Evolutionary conservation across 2,797 vertebrate species (phyloP), one percentile per base, ranked within the genome.

Genomic region (Epinephelus malabaricus): DNA sequence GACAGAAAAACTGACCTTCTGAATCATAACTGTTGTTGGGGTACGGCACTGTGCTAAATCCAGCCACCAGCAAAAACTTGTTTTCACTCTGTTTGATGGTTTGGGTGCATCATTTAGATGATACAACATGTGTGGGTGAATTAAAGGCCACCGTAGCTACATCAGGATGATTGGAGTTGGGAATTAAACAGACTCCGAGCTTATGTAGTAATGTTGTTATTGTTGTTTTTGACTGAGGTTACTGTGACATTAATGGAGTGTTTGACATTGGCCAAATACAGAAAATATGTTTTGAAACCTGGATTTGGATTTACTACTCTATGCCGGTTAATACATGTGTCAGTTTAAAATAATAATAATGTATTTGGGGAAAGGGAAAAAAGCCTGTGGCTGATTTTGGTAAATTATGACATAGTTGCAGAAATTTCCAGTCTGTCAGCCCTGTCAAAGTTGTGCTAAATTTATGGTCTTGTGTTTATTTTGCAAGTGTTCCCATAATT

Each of bases 1-100:
- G 15, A 56, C 50, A 56, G 50, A 45, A 43, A 71, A 34, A 47
- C 53, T 46, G 15, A 62, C 56, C 50, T 17, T 69, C 19, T 62
- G 49, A 69, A 55, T 47, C 19, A 45, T 21, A 7, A 4, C 63
- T 55, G 21, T 49, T 68, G 56, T 21, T 40, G 17, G 46, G 49
- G 23, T 40, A 23, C 23, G 30, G 21, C 58, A 51, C 34, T 1
- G 38, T 23, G 7, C 51, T 55, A 64, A 56, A 73, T 23, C 8
- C 23, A 47, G 25, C 50, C 51, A 55, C 18, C 46, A 45, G 17
- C 1, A 12, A n/a, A 17, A 30, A 40, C 3, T 38, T 56, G 3
- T 55, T 34, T 34, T 38, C 34, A 55, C 43, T 25, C 11, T 38
- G 13, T 53, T 30, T 34, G 45, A 74, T 74, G 43, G 45, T 59